Conservation (phyloP, 2,888 invertebrate genomes). For the Frankliniella fusca region DNA sequence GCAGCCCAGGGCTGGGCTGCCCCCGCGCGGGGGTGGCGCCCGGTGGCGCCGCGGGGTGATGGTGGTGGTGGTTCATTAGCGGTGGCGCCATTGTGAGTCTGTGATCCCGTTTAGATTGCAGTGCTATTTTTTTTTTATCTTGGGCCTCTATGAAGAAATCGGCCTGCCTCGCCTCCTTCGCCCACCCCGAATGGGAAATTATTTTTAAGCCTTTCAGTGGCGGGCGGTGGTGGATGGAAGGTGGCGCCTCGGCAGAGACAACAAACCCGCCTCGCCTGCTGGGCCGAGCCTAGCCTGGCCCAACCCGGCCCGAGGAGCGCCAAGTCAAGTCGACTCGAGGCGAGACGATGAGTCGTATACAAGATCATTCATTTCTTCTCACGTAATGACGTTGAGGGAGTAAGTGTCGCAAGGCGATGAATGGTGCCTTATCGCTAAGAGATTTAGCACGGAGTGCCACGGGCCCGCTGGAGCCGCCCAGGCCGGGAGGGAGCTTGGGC, state of each 20-base stretch:
- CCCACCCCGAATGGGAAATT: too few species aligned
- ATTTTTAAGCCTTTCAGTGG: neutral
- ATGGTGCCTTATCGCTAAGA: slow-evolving; percentile 23
- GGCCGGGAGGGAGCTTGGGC: neutral
- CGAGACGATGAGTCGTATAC: slow-evolving; percentile 23
- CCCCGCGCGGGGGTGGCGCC: too few species aligned
- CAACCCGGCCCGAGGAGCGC: neutral
- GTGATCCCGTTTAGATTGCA: too few species aligned
- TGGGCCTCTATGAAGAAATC: too few species aligned
- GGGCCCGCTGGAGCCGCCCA: neutral
- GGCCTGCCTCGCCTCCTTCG: too few species aligned
- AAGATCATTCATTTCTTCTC: slow-evolving; percentile 25
- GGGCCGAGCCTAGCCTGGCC: neutral
- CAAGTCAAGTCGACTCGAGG: neutral
- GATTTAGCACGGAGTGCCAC: neutral
- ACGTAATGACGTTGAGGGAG: neutral
- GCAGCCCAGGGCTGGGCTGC: too few species aligned
- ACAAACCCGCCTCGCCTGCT: neutral
- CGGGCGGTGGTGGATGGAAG: neutral
- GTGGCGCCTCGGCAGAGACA: neutral
- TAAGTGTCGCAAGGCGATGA: slow-evolving; percentile 15
- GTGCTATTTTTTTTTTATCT: too few species aligned
- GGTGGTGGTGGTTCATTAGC: too few species aligned
- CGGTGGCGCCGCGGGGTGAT: too few species aligned
- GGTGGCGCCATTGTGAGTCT: too few species aligned